These are phyloP conservation scores for Chelmon rostratus DNA, from an alignment of 2,797 vertebrate species.

Conservation along the genomic window DNA sequence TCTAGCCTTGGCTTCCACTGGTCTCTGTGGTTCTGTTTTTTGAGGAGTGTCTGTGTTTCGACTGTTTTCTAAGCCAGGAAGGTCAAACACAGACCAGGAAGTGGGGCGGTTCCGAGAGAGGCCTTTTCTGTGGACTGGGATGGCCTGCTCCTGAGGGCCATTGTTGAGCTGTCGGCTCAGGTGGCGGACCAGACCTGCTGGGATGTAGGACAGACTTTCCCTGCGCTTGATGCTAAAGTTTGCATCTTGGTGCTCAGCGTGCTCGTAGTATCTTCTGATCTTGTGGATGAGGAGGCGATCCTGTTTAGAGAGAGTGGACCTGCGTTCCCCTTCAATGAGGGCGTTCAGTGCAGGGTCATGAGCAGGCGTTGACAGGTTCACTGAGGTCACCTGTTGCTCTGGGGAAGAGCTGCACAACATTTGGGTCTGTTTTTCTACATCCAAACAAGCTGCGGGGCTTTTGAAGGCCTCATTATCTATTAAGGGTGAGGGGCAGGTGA, in stretches of 20 bases:
- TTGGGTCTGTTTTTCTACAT: conserved; percentile 74
- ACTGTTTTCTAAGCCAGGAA: conserved; percentile 78
- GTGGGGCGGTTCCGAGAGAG: conserved; percentile 77
- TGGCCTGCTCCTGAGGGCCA: conserved; percentile 78
- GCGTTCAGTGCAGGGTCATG: background rate
- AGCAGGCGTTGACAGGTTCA: background rate
- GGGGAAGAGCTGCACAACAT: conserved; percentile 50
- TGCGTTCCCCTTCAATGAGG: conserved; percentile 75
- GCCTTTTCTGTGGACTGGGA: conserved; percentile 63
- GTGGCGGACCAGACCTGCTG: conserved; percentile 92
- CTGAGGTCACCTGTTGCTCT: conserved; percentile 43
- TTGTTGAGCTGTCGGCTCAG: conserved; percentile 90
- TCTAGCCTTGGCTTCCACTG: conserved; percentile 24
- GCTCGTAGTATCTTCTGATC: conserved; percentile 93
- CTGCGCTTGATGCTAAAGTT: conserved; percentile 92
- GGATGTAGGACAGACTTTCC: conserved; percentile 96
- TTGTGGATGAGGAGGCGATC: conserved; percentile 93
- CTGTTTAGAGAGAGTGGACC: conserved; percentile 89
- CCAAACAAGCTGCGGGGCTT: conserved; percentile 83
- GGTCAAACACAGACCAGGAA: conserved; percentile 88
- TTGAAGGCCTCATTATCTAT: conserved; percentile 84
- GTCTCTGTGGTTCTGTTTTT: conserved; percentile 29
- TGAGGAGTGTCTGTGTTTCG: conserved; percentile 31
- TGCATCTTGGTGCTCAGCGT: conserved; percentile 90
- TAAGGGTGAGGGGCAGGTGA: conserved; percentile 79